Evolutionary conservation across 2,113 vertebrate species (phyloP), one percentile per base, ranked within the genome.

Genomic region (Scolopax mira): DNA sequence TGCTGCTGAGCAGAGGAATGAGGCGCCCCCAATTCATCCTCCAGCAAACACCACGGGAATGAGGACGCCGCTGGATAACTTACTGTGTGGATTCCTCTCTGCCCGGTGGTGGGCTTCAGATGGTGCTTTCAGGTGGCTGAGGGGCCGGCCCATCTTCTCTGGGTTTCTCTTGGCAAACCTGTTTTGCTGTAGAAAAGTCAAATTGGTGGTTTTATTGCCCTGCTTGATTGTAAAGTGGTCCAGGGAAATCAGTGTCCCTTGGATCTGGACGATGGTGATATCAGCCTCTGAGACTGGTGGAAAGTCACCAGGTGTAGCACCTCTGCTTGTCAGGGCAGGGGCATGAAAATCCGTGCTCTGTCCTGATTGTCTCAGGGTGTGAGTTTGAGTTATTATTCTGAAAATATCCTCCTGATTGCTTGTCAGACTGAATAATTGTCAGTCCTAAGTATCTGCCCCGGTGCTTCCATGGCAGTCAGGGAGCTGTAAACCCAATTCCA

Each of bases 21-120:
- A 42, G 46, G 21, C 18, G 49, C 17, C 31, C 31, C 1, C 0
- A 0, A 17, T 31, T 19, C 12, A 24, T 39, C 65, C 9, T 6
- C 9, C 7, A 1, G 13, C 0, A 0, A 51, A 18, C 0, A 0
- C 22, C 28, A 15, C 42, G 33, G 70, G 30, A 61, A 39, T n/a
- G 71, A 41, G 13, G 19, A 28, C 79, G 39, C 6, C 1, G 4
- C 21, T 52, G 27, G 44, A 10, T 41, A 73, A 61, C 25, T 49
- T 61, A 6, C 9, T 21, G 9, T 23, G 31, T 6, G 11, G 41
- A 25, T 13, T 69, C 71, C 48, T 42, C 9, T 57, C 72, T 79
- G 62, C n/a, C 23, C 0, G 0, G 17, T 14, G 41, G 41, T 41
- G 61, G 61, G 62, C 18, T 75, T 72, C 1, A 1, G 14, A 17